phyloP scores from a whole-genome alignment of 1,140 invertebrate genomes.

The Lucilia sericata region DNA sequence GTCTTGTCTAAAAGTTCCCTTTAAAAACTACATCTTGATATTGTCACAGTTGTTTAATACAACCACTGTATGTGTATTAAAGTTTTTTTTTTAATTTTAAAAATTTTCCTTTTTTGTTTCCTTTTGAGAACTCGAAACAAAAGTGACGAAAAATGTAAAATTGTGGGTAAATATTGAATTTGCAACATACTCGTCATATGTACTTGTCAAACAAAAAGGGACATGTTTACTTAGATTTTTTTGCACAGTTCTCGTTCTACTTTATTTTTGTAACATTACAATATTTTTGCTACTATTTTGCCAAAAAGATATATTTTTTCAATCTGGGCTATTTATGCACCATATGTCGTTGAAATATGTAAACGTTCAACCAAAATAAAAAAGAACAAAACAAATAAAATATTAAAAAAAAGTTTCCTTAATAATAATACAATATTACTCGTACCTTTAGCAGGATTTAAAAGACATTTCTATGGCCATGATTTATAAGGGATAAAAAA shows the following conservation, averaged over 20 bases:
- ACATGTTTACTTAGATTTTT: slow-evolving; percentile 58
- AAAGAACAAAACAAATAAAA: background rate
- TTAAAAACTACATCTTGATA: no score
- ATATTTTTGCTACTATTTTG: slow-evolving; percentile 4
- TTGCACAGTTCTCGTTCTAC: no score
- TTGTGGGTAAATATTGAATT: slow-evolving; percentile 68
- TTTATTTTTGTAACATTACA: no score
- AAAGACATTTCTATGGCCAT: background rate
- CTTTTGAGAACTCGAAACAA: slow-evolving; percentile 32
- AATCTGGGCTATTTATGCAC: slow-evolving; percentile 38
- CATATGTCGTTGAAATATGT: slow-evolving; percentile 31
- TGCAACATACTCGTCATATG: slow-evolving; percentile 54
- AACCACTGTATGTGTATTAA: background rate
- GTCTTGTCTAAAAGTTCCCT: no score
- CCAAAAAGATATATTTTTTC: background rate
- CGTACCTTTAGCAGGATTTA: slow-evolving; percentile 4
- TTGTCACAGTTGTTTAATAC: background rate
- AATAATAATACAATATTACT: slow-evolving; percentile 23
- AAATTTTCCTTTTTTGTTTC: background rate
- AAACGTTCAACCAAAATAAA: background rate
- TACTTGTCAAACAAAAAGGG: slow-evolving; percentile 52
- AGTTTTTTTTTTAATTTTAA: background rate
- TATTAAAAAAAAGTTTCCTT: no score
- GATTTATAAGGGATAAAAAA: background rate
- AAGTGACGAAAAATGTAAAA: slow-evolving; percentile 56